Evolutionary conservation across 2,888 invertebrate species (phyloP), one percentile per base, ranked within the genome.

Genomic region (Eilema depressum): DNA sequence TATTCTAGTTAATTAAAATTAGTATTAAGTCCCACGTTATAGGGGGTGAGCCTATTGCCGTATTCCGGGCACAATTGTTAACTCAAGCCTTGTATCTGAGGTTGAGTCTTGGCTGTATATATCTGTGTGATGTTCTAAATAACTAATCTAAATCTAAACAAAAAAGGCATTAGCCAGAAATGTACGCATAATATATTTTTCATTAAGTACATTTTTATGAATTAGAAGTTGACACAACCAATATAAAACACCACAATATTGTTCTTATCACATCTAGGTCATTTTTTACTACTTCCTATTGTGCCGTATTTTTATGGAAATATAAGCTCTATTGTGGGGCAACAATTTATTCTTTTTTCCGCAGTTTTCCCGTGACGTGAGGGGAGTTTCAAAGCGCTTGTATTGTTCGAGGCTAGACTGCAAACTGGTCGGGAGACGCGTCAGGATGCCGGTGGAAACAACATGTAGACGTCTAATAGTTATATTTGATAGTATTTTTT

Each of bases 321-420:
- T 65, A 60, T 65, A 65, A 65, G 53, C 61, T 30, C 64, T 60
- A 47, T 67, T 69, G 69, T 65, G 65, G 60, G 56, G 33, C 65
- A 69, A 69, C 69, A 69, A 69, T 69, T 69, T 61, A 41, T 61
- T 65, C 30, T 69, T 61, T 69, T 69, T 69, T 30, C 56, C 60
- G 65, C 61, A 65, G 69, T 61, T 69, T 69, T 69, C 33, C 65
- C 61, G 65, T 61, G 17, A 69, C 69, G 69, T 69, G 69, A 69
- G 69, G 53, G 33, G 65, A 65, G 56, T 69, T 65, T 56, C 61
- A 14, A 69, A 69, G 61, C 59, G 64, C 28, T 28, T 25, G 64
- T 61, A 69, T 69, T 69, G 69, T 69, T 60, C 30, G 65, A 41
- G 56, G 65, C 60, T 69, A 65, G 65, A 69, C 65, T 65, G 47